A percentile compares a stretch with the other conserved stretches of the same genome.
These are phyloP conservation scores for Notamacropus eugenii DNA, from an alignment of 2,797 vertebrate species.

Conservation along the genomic window DNA sequence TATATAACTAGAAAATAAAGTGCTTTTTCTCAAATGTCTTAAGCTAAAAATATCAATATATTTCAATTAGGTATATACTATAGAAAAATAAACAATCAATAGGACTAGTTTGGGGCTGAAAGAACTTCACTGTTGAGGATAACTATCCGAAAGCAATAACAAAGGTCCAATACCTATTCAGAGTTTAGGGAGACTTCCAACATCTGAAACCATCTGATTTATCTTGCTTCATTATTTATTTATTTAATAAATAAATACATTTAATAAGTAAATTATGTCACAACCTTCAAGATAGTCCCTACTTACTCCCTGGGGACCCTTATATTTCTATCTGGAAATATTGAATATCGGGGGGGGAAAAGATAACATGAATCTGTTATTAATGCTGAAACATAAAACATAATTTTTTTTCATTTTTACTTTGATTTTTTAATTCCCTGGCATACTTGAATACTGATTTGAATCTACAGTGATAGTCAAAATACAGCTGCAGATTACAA, in stretches of 20 bases:
- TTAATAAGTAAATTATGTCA: slow-evolving; percentile 79
- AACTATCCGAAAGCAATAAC: slow-evolving; percentile 21
- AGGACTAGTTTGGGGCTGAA: background rate
- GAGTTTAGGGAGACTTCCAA: slow-evolving; percentile 69
- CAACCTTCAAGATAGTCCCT: slow-evolving; percentile 65
- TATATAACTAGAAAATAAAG: slow-evolving; percentile 23
- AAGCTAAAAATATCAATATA: slow-evolving; percentile 1
- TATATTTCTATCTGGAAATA: slow-evolving; percentile 52
- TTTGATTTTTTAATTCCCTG: slow-evolving; percentile 36
- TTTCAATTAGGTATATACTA: slow-evolving; percentile 13
- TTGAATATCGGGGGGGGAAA: slow-evolving; percentile 13
- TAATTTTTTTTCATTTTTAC: slow-evolving; percentile 46
- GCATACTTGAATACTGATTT: background rate
- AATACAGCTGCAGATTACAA: slow-evolving; percentile 24
- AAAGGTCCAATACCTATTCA: slow-evolving; percentile 29
- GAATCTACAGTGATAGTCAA: slow-evolving; percentile 21
- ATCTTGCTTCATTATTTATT: slow-evolving; percentile 73
- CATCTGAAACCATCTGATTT: slow-evolving; percentile 61
- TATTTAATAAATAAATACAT: slow-evolving; percentile 78
- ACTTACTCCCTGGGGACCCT: slow-evolving; percentile 30
- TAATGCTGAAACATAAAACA: slow-evolving; percentile 27
- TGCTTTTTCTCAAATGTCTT: background rate
- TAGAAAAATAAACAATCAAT: background rate
- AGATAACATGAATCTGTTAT: background rate
- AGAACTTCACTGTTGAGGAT: slow-evolving; percentile 33